phyloP scores from a whole-genome alignment of 1,140 invertebrate genomes.

The Drosophila kohkoa region DNA sequence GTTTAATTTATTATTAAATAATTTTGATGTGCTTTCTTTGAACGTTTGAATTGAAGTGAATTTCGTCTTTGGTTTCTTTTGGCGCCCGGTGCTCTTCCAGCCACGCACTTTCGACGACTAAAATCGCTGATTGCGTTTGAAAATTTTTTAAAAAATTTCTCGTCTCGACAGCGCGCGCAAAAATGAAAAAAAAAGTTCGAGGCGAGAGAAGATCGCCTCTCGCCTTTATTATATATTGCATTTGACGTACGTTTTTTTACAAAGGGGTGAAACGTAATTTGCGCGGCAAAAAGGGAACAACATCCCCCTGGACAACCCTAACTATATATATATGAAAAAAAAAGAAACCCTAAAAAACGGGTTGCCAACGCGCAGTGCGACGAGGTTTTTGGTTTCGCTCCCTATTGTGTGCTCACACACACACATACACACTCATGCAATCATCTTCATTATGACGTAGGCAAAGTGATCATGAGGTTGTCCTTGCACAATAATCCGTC shows the following conservation, averaged over 20 bases:
- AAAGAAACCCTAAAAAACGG: conserved; percentile 51
- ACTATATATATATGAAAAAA: not conserved
- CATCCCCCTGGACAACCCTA: conserved; percentile 71
- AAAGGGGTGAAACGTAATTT: conserved; percentile 80
- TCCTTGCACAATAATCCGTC: conserved; percentile 70
- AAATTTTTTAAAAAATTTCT: conserved; percentile 59
- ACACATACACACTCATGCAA: conserved; percentile 2
- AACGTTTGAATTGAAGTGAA: conserved; percentile 3
- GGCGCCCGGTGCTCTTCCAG: conserved; percentile 48
- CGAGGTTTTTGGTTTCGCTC: conserved; percentile 66
- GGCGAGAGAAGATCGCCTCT: conserved; percentile 71
- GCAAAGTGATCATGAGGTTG: conserved; percentile 63
- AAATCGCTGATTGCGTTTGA: conserved; percentile 53
- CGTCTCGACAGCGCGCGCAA: conserved; percentile 54
- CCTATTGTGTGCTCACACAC: conserved; percentile 57
- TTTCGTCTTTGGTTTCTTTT: not conserved
- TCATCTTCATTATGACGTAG: conserved; percentile 44
- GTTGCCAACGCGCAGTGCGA: conserved; percentile 37
- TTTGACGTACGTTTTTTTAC: conserved; percentile 38
- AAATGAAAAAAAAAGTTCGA: conserved; percentile 43
- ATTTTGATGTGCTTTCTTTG: not conserved
- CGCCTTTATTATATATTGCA: conserved; percentile 26
- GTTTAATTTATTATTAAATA: not conserved
- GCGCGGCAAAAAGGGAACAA: conserved; percentile 54
- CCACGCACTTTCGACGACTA: conserved; percentile 77